Conservation (phyloP, 2,113 vertebrate genomes). For the Pionites leucogaster region DNA sequence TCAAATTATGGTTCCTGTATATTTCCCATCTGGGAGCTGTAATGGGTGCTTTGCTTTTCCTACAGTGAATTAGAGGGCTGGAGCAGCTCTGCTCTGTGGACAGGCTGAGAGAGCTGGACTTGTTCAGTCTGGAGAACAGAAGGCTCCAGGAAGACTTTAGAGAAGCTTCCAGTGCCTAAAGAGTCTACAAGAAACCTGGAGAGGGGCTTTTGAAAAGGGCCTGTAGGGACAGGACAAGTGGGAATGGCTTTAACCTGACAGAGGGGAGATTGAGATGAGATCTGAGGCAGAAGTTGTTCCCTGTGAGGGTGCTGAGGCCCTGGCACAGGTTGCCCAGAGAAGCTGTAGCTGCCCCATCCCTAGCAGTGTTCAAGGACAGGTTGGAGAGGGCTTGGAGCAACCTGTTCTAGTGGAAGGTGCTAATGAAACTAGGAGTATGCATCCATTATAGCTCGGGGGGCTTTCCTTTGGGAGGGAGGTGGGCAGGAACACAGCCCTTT, state of each 20-base stretch:
- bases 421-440: not conserved
- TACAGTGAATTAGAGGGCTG: not conserved
- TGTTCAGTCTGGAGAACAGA: not conserved
- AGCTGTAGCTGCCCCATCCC: not conserved
- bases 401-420: not conserved
- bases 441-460: rapidly evolving
- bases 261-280: not conserved
- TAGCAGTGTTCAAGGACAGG: not conserved
- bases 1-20: not conserved
- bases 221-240: not conserved
- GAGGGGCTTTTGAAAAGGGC: not conserved
- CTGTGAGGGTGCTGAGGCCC: not conserved
- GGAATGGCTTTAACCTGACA: not conserved
- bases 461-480: not conserved
- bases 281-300: not conserved
- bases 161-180: not conserved
- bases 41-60: not conserved
- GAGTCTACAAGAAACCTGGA: not conserved
- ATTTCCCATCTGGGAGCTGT: not conserved
- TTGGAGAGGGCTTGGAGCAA: not conserved
- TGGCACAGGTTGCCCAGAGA: not conserved
- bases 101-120: not conserved
- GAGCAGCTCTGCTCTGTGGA: not conserved
- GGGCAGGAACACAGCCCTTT: not conserved
- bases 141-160: not conserved